phyloP scores from a whole-genome alignment of 2,113 vertebrate genomes.

The Aegithalos caudatus region DNA sequence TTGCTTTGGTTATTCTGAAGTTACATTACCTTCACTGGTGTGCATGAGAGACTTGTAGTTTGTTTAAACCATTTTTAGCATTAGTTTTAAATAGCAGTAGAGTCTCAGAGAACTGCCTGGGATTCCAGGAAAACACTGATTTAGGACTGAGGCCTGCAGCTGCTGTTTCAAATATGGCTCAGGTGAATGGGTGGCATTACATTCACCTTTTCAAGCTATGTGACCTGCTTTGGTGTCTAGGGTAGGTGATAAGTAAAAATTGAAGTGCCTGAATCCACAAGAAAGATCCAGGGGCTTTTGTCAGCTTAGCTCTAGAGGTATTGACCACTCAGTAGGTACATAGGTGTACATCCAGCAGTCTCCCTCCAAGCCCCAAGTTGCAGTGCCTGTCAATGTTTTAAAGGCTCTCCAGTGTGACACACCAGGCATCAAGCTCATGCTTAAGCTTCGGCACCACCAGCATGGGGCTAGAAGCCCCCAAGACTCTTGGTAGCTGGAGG shows the following conservation, averaged over 20 bases:
- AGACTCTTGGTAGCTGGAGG: background rate
- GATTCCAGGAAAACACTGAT: background rate
- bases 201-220: background rate
- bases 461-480: background rate
- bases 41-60: background rate
- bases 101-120: background rate
- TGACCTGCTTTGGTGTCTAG: background rate
- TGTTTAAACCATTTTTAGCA: background rate
- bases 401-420: background rate
- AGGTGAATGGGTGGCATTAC: background rate
- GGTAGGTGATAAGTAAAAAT: background rate
- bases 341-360: background rate
- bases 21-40: background rate
- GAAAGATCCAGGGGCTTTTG: background rate
- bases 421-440: background rate
- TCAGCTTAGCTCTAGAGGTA: background rate
- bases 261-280: background rate
- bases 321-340: fast-evolving
- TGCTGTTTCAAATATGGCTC: background rate
- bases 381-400: background rate
- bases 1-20: background rate
- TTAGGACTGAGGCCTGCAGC: background rate
- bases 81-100: background rate
- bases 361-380: background rate
- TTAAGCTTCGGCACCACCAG: background rate